phyloP scores from a whole-genome alignment of 2,888 invertebrate genomes.

The Eubasilissa splendida region DNA sequence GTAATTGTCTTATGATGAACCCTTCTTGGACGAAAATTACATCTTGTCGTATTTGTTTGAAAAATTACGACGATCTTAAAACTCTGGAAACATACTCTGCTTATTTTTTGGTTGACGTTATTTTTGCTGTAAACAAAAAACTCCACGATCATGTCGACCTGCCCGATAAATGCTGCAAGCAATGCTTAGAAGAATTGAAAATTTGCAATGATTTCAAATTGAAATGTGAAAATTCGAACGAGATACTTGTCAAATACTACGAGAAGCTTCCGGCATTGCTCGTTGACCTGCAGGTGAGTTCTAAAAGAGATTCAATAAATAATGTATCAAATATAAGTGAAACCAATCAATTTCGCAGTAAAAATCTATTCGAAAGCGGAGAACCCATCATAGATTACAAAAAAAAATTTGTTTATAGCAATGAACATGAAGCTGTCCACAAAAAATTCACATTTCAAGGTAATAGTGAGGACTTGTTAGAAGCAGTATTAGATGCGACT shows the following conservation, averaged over 20 bases:
- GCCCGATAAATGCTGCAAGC: slow-evolving; percentile 19
- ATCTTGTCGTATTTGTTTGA: slow-evolving; percentile 35
- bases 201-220: slow-evolving; percentile 19
- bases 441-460: neutral
- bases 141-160: neutral
- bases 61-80: slow-evolving; percentile 3
- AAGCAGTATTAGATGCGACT: neutral
- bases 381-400: slow-evolving; percentile 24
- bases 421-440: neutral
- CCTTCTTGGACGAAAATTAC: neutral
- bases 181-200: slow-evolving; percentile 26
- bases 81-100: slow-evolving; percentile 1
- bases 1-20: slow-evolving; percentile 1
- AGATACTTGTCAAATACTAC: slow-evolving; percentile 19
- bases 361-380: neutral
- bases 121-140: slow-evolving; percentile 13
- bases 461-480: neutral
- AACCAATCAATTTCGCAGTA: neutral
- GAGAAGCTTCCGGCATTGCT: neutral
- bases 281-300: neutral
- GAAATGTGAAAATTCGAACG: slow-evolving; percentile 23
- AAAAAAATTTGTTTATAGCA: neutral
- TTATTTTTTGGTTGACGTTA: slow-evolving; percentile 12
- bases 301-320: neutral
- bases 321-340: neutral